Base-by-base conservation (phyloP, 2,888 invertebrate species). In the Tupiocoris notatus region DNA sequence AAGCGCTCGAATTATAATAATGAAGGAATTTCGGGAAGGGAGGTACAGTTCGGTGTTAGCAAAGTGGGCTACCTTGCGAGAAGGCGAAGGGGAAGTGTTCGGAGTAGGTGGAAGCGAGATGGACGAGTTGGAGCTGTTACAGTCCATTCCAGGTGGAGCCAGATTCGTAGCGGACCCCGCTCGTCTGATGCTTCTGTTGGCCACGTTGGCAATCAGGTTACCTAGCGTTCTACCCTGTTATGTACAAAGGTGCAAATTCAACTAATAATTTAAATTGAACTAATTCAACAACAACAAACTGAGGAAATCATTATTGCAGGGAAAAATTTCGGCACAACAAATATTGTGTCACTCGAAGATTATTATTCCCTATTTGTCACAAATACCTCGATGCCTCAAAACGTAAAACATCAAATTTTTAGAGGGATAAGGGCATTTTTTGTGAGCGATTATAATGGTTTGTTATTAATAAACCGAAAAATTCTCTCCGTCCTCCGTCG, bases 31-130 rank as follows among this genome's bases (percentile, higher is more conserved):
- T 39, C 39, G 39, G 17, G 25, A 39, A 75, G 21, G 63, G 17
- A 54, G 17, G 23, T 54, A 39, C 22, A n/a, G 61, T 62, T 23
- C n/a, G 17, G 23, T 23, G 21, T 24, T 3, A 22, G 63, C 23
- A 23, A 63, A 63, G 63, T 25, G 17, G 59, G 17, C 18, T 77
- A 87, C 87, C 86, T 87, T 87, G 82, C 87, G 85, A 82, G 83
- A 84, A 61, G 82, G 80, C 18, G 82, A 82, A 25, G 91, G 91
- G 2, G 91, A 90, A 81, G 91, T 89, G 81, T 91, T 91, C 6
- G 92, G 91, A 78, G 91, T 91, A n/a, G 91, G 91, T 64, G 92
- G 92, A 80, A 92, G 84, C 80, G 91, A 91, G 79, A 78, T 76
- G n/a, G 80, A 79, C 39, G 39, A 62, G 79, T 75, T 54, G 57